Conservation (phyloP, 2,113 vertebrate species). For the Aegotheles bennettii region DNA sequence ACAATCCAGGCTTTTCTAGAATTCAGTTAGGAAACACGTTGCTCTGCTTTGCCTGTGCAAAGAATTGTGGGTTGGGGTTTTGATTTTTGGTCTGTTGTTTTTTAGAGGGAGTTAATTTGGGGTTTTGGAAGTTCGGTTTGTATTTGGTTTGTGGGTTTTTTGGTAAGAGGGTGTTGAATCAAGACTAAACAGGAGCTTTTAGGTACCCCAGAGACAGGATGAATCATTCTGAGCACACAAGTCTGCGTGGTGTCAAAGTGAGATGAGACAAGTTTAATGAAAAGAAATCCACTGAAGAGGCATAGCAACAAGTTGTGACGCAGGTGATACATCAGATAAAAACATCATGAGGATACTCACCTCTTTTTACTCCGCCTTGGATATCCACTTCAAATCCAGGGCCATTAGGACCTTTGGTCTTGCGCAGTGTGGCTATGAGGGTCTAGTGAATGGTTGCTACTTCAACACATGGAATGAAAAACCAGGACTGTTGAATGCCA, state of each 20-base stretch:
- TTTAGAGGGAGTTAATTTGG: background rate
- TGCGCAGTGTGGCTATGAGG: background rate
- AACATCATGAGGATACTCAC: rapidly evolving
- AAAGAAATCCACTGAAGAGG: background rate
- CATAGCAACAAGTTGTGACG: background rate
- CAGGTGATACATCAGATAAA: background rate
- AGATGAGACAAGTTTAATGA: background rate
- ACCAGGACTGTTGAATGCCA: background rate
- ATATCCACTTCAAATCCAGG: background rate
- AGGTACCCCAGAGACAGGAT: background rate
- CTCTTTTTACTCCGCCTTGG: background rate
- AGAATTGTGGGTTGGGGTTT: background rate
- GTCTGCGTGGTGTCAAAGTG: background rate
- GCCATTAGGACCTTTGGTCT: background rate
- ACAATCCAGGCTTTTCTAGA: background rate
- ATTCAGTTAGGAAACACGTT: background rate
- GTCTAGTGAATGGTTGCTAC: background rate
- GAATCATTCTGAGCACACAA: background rate
- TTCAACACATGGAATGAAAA: background rate
- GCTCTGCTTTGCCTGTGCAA: background rate
- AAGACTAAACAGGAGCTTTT: background rate
- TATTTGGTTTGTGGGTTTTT: background rate
- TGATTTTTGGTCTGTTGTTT: background rate
- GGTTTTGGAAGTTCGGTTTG: background rate
- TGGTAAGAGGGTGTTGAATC: background rate